Base-by-base conservation (phyloP, 2,888 invertebrate species). In the Meiosimyza platycephala region DNA sequence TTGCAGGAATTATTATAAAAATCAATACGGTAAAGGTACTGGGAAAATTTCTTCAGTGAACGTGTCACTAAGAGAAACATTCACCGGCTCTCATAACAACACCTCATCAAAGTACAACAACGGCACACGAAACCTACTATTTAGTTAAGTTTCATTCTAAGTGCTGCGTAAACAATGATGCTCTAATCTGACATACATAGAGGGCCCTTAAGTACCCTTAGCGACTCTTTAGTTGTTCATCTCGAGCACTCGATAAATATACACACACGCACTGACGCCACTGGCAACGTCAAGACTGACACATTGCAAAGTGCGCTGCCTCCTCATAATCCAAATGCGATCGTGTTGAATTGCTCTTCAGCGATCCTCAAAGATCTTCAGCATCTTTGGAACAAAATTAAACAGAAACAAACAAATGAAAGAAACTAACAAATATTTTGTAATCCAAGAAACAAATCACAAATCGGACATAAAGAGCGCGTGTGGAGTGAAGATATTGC, bases 221-320 rank as follows among this genome's bases (percentile, higher is more conserved):
- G 6, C 6, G 40, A 18, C 48, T 52, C 52, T 28, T 52, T 40
- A n/a, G 28, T 40, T 28, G 65, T 63, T 63, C 48, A 72, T 63
- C 52, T 62, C 48, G 62, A 76, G 62, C 74, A 64, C 67, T 70
- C 51, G 59, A 68, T 67, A 72, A 73, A 76, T 48, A 74, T 22
- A 55, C 68, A 72, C 70, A 64, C 74, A 78, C 76, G 76, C 71
- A 72, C 70, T 76, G 78, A 75, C 78, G 77, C 78, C 79, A 75
- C 68, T 74, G 74, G 74, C 72, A 40, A 40, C 76, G 76, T 78
- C 79, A 76, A 68, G 74, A 76, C 73, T 79, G 77, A 77, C 79
- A 77, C 71, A 55, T 75, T 40, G 40, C 59, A 33, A 73, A 71
- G 40, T 40, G 9, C 73, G 76, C 72, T 74, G 72, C 62, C 72